Evolutionary conservation across 1,140 invertebrate genomes (phyloP), one percentile per base, ranked within the genome.

Genomic region (Drosophila pandora): DNA sequence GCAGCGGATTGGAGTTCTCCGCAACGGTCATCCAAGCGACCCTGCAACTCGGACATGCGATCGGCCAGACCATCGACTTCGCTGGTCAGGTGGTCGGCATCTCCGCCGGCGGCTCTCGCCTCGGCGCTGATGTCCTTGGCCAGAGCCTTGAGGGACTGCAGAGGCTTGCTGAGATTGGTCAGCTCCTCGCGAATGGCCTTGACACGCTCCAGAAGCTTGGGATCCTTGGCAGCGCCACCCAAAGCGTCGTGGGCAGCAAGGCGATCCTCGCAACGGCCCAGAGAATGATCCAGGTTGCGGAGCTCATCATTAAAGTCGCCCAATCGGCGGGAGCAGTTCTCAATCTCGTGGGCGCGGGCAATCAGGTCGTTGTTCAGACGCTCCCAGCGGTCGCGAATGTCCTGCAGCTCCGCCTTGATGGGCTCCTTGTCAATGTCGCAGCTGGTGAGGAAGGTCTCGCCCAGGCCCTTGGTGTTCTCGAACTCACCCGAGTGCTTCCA

Each of bases 401-500:
- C 93, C 56, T 94, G 93, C 2, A 98, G 92, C 87, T 98, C 96
- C 30, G 95, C 95, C 83, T 96, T 95, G 0, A 99, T 96, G 9
- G 96, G 94, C 47, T 98, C 97, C 87, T 98, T 97, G 84, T 98
- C 97, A 55, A 96, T 95, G 85, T 99, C 97, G 71, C 97, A 98
- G 54, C 96, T 94, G 2, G 94, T 94, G 21, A 97, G 92, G 92
- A 99, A 97, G 0, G 96, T 96, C 76, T 98, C 96, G 9, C 97
- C 97, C 2, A 96, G 92, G 0, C 94, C 96, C 89, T 95, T 95
- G 64, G 96, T 96, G 89, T 97, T 97, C 78, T 99, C 97, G 90
- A 96, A 98, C 92, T 99, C 98, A 8, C 97, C 97, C 49, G 96
- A 96, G 71, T 94, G 93, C 87, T 97, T 97, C 95, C 97, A 97